Evolutionary conservation across 2,113 vertebrate species (phyloP), one percentile per base, ranked within the genome.

Genomic region (Nestor notabilis): DNA sequence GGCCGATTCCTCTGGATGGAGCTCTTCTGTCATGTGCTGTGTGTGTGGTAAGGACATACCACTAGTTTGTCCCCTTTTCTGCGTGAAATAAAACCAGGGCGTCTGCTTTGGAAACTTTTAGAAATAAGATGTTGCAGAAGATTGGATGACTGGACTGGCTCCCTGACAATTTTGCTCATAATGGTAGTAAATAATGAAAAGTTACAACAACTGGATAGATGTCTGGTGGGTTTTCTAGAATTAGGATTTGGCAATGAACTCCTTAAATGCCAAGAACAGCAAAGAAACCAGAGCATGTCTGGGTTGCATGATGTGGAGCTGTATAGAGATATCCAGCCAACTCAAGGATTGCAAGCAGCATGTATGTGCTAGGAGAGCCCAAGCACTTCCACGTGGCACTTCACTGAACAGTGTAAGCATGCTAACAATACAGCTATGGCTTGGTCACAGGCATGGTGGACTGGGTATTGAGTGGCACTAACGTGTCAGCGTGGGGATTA

Each of bases 11-110:
- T 99, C 99, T 5, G 99, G 99, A 71, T 4, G 98, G 99, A 79
- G 99, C 98, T 44, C 98, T 99, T 84, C 97, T 99, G 65, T 99
- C 98, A 8, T 98, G 98, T 88, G 98, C 98, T 95, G 98, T 95
- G 98, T 99, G 98, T 98, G 98, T 98, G 98, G 99, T 99, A 98
- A 99, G 99, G n/a, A 47, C 41, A 47, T 47, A 16, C 53, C 29
- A 66, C n/a, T 80, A 33, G 13, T 70, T 87, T 71, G 25, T 52
- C 50, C 20, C 25, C 4, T 81, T 76, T 89, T 56, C 17, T 75
- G 19, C 66, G 43, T 89, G 76, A 90, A 93, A 78, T 53, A 82
- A 90, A 23, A 60, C 52, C 41, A 69, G 68, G 35, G 20, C 35
- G 68, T 78, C 39, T 70, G 50, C 58, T 89, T 37, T 13, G 68